phyloP scores from a whole-genome alignment of 2,888 invertebrate species.

The Noctuana brunneofusca region DNA sequence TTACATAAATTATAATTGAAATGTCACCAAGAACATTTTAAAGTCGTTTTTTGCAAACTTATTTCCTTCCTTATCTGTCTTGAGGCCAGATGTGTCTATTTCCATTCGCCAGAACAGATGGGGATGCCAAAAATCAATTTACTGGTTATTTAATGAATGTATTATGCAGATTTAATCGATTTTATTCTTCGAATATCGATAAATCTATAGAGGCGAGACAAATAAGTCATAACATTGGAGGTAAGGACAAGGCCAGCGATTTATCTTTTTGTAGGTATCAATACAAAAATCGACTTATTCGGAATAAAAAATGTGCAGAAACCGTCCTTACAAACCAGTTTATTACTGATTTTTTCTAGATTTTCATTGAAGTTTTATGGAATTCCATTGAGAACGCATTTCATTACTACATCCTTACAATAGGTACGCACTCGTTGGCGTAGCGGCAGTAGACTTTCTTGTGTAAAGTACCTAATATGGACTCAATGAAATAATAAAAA shows the following conservation, averaged over 20 bases:
- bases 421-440: too few relatives aligned
- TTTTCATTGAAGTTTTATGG: constrained; percentile 6
- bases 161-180: constrained; percentile 69
- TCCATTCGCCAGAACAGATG: constrained; percentile 47
- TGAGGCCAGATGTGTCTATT: constrained; percentile 60
- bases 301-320: constrained; percentile 40
- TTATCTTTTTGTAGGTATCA: constrained; percentile 52
- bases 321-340: constrained; percentile 39
- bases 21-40: constrained; percentile 53
- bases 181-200: constrained; percentile 68
- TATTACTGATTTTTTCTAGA: constrained; percentile 22
- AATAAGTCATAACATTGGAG: constrained; percentile 80
- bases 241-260: constrained; percentile 65
- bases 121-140: constrained; percentile 67
- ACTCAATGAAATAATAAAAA: too few relatives aligned
- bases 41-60: constrained; percentile 52
- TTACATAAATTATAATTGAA: constrained; percentile 53
- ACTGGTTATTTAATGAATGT: constrained; percentile 69
- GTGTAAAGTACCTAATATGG: too few relatives aligned
- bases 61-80: constrained; percentile 63
- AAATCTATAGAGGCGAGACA: constrained; percentile 72
- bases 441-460: too few relatives aligned
- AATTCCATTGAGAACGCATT: not conserved
- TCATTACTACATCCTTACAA: not conserved
- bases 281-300: constrained; percentile 57